Percentiles rank a stretch among this genome's conserved stretches.
Evolutionary conservation across 2,797 vertebrate genomes (phyloP).

Genomic region (Argentina silus): DNA sequence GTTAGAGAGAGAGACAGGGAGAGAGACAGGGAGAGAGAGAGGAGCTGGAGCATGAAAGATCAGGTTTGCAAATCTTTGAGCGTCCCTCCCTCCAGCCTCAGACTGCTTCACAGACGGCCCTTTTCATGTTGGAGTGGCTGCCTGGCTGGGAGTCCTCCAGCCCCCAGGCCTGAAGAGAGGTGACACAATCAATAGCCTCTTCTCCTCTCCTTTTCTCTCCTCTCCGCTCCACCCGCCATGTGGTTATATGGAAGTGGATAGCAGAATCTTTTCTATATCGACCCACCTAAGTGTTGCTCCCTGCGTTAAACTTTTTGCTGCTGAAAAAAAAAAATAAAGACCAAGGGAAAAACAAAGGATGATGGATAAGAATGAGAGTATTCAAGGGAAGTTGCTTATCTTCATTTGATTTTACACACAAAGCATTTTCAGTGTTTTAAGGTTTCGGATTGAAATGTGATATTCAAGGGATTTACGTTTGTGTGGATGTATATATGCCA

Average conservation of each 20-base stretch:
- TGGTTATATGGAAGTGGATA: neutral
- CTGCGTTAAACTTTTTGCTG: neutral
- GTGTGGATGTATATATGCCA: too few species aligned
- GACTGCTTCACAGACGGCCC: constrained; percentile 63
- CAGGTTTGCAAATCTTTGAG: constrained; percentile 45
- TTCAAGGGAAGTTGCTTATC: neutral
- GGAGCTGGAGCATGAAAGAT: constrained; percentile 50
- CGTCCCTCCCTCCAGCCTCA: constrained; percentile 40
- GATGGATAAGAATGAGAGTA: neutral
- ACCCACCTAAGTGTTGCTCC: neutral
- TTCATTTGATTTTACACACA: neutral
- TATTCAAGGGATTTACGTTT: neutral
- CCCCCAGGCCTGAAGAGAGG: constrained; percentile 63
- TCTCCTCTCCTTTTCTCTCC: constrained; percentile 34
- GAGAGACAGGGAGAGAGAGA: constrained; percentile 13
- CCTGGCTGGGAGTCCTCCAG: constrained; percentile 59
- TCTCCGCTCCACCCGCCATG: constrained; percentile 11
- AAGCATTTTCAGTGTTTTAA: neutral
- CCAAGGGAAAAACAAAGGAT: neutral
- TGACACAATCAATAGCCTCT: constrained; percentile 72
- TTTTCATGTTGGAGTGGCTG: constrained; percentile 71
- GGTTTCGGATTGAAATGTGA: neutral
- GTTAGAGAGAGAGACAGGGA: neutral
- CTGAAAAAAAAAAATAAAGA: neutral
- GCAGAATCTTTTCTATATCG: constrained; percentile 7